Evolutionary conservation across 2,113 vertebrate species (phyloP).

Genomic region (Eleginops maclovinus): DNA sequence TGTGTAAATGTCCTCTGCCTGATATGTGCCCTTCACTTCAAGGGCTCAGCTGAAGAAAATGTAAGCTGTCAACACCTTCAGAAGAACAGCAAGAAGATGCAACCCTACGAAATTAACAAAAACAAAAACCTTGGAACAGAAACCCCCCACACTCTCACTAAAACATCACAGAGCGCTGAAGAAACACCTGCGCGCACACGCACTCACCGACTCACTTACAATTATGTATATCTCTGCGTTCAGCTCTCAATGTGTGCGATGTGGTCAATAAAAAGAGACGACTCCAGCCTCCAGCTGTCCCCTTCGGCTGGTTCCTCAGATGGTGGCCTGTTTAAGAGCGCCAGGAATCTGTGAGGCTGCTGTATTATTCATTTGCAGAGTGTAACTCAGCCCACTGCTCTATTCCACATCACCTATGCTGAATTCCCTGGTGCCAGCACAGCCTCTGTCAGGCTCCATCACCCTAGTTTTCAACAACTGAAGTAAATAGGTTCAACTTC

Average conservation of each 20-base stretch:
- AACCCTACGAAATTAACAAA: slow-evolving; percentile 28
- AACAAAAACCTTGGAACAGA: slow-evolving; percentile 4
- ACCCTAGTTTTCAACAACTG: slow-evolving; percentile 48
- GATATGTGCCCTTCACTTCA: slow-evolving; percentile 65
- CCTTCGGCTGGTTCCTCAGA: slow-evolving; percentile 43
- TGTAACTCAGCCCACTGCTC: slow-evolving; percentile 57
- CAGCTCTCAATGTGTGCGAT: slow-evolving; percentile 21
- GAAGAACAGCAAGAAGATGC: slow-evolving; percentile 38
- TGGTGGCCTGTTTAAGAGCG: slow-evolving; percentile 31
- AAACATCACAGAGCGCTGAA: slow-evolving; percentile 37
- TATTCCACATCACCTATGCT: slow-evolving; percentile 61
- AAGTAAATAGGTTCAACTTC: slow-evolving; percentile 62
- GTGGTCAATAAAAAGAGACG: slow-evolving; percentile 60
- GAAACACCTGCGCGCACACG: slow-evolving; percentile 16
- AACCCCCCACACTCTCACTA: slow-evolving; percentile 28
- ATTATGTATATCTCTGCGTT: slow-evolving; percentile 27
- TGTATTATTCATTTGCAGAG: slow-evolving; percentile 70
- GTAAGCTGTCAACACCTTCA: slow-evolving; percentile 61
- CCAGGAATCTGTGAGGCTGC: slow-evolving; percentile 34
- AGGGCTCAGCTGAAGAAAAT: slow-evolving; percentile 58
- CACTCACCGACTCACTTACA: slow-evolving; percentile 18
- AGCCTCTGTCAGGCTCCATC: slow-evolving; percentile 49
- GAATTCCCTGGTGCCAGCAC: slow-evolving; percentile 43
- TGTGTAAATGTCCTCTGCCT: slow-evolving; percentile 57
- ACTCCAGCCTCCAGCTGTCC: slow-evolving; percentile 51